phyloP scores from a whole-genome alignment of 2,113 vertebrate genomes.

The Zootoca vivipara region DNA sequence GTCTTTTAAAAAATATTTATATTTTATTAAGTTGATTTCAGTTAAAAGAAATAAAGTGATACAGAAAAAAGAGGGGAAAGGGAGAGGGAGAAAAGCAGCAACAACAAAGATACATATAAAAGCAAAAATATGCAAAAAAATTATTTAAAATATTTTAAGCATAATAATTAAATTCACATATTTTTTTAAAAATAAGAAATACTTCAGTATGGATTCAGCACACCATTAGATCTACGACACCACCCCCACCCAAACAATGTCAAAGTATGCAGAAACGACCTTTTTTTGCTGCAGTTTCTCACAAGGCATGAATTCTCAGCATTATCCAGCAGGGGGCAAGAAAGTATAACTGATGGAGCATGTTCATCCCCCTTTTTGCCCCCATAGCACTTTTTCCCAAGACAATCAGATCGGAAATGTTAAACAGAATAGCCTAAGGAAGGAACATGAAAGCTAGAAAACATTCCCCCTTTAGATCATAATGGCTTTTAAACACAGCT shows the following conservation, averaged over 20 bases:
- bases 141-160: neutral
- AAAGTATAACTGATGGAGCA: constrained; percentile 73
- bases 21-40: no score
- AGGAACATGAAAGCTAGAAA: constrained; percentile 61
- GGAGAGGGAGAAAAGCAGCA: neutral
- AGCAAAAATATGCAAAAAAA: no score
- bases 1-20: no score
- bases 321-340: constrained; percentile 81
- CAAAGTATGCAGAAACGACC: neutral
- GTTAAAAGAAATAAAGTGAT: no score
- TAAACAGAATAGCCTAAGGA: constrained; percentile 63
- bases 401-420: constrained; percentile 42
- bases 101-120: no score
- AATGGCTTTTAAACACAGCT: constrained; percentile 68
- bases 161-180: neutral
- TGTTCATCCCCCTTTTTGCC: neutral
- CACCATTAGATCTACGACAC: neutral
- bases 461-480: constrained; percentile 62
- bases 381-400: neutral
- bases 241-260: neutral
- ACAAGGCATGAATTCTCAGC: constrained; percentile 9
- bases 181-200: neutral
- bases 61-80: no score
- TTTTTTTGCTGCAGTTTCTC: neutral
- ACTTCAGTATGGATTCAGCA: neutral